Evolutionary conservation across 2,888 invertebrate species (phyloP).

Genomic region (Diabrotica balteata): DNA sequence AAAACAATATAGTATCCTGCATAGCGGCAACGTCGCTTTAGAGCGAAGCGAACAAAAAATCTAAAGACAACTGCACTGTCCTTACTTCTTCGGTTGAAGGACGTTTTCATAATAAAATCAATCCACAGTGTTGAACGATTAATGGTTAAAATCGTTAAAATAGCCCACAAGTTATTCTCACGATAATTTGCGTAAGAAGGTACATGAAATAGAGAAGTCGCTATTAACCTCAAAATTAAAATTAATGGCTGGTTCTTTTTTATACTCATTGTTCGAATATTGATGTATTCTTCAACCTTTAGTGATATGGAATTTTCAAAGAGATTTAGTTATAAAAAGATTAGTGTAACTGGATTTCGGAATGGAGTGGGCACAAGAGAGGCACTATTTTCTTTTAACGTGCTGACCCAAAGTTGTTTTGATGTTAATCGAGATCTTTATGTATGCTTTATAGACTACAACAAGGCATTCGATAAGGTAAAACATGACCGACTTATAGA

Average conservation of each 20-base stretch:
- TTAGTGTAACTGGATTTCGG: no score
- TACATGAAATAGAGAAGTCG: slow-evolving; percentile 4
- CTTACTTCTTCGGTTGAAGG: slow-evolving; percentile 11
- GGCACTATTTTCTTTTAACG: no score
- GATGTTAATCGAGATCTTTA: no score
- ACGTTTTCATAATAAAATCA: slow-evolving; percentile 17
- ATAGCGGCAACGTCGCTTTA: background rate
- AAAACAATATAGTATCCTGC: no score
- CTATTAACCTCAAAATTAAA: slow-evolving; percentile 7
- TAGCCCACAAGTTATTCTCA: slow-evolving; percentile 14
- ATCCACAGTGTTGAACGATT: slow-evolving; percentile 11
- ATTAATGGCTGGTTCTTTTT: slow-evolving; percentile 4
- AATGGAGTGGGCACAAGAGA: no score
- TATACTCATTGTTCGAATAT: background rate
- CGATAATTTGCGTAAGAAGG: slow-evolving; percentile 13
- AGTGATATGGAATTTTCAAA: no score
- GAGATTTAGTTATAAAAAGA: no score
- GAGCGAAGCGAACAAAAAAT: background rate
- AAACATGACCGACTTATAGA: no score
- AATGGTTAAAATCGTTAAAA: slow-evolving; percentile 13
- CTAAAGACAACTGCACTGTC: background rate
- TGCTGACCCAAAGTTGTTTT: no score
- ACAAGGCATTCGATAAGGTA: no score
- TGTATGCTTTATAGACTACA: no score
- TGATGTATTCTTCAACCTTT: no score